These are phyloP conservation scores for Coilia nasus DNA, from an alignment of 2,797 vertebrate genomes.

Conservation along the genomic window DNA sequence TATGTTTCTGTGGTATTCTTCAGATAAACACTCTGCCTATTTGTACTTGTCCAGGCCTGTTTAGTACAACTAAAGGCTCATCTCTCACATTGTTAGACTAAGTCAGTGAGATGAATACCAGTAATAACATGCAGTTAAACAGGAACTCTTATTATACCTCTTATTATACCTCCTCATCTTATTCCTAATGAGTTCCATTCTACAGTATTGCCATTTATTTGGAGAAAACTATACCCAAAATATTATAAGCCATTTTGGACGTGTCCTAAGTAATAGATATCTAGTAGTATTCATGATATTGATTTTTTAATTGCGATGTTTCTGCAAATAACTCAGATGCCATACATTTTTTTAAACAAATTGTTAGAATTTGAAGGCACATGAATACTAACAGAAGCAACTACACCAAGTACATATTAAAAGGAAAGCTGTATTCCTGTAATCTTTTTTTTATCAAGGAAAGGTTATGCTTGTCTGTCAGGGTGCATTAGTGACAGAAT, in stretches of 20 bases:
- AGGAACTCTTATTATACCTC: no score
- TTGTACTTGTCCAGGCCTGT: background rate
- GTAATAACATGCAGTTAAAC: background rate
- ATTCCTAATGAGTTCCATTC: background rate
- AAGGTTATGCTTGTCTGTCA: slow-evolving; percentile 11
- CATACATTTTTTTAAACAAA: background rate
- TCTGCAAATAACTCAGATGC: background rate
- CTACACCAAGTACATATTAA: background rate
- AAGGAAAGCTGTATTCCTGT: background rate
- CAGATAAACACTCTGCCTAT: background rate
- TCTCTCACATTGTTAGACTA: background rate
- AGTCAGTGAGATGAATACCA: background rate
- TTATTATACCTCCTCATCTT: no score
- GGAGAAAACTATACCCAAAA: background rate
- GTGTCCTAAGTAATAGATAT: background rate
- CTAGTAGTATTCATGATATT: background rate
- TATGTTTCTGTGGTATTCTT: background rate
- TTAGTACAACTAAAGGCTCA: background rate
- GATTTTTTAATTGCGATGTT: background rate
- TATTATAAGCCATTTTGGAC: background rate
- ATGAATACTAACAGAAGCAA: background rate
- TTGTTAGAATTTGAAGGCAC: background rate
- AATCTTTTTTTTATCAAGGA: background rate
- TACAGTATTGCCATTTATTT: background rate
- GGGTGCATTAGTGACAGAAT: slow-evolving; percentile 8